These are phyloP conservation scores for Hydra vulgaris DNA, from an alignment of 30 jellyfish, hydroid and myxozoan genomes.

Conservation along the genomic window DNA sequence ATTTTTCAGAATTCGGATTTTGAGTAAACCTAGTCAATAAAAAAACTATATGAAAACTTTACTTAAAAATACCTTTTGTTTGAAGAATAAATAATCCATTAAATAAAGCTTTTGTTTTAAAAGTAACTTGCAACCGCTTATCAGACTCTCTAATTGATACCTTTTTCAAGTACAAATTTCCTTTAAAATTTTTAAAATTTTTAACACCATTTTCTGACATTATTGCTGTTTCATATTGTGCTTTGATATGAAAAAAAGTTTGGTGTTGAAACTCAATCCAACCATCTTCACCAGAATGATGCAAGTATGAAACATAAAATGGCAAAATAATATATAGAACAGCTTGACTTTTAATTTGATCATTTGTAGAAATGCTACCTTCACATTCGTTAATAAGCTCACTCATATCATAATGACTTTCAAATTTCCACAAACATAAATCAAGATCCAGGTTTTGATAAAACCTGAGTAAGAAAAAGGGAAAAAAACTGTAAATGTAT, in stretches of 20 bases:
- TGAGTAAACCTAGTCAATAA: background rate
- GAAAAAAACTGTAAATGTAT: background rate
- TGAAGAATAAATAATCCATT: conserved; percentile 76
- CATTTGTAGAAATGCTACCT: conserved; percentile 74
- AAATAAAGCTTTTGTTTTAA: conserved; percentile 85
- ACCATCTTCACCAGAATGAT: conserved; percentile 81
- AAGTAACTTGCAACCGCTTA: conserved; percentile 62
- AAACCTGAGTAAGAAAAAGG: conserved; percentile 30
- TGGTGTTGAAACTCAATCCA: conserved; percentile 88
- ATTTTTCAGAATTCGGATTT: too few species aligned
- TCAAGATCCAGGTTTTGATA: conserved; percentile 74
- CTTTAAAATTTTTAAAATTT: conserved; percentile 60
- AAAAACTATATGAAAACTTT: too few species aligned
- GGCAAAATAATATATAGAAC: conserved; percentile 77
- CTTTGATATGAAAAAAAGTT: conserved; percentile 63
- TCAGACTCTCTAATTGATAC: conserved; percentile 67
- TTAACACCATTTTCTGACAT: conserved; percentile 95
- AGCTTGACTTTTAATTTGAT: conserved; percentile 71
- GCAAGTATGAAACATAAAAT: conserved; percentile 70
- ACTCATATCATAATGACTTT: conserved; percentile 77
- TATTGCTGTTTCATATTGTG: conserved; percentile 82
- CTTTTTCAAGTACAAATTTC: conserved; percentile 80
- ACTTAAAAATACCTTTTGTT: conserved; percentile 30
- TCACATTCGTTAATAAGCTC: conserved; percentile 87
- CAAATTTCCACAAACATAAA: conserved; percentile 94